phyloP scores from a whole-genome alignment of 2,797 vertebrate genomes.

The Mallotus villosus region DNA sequence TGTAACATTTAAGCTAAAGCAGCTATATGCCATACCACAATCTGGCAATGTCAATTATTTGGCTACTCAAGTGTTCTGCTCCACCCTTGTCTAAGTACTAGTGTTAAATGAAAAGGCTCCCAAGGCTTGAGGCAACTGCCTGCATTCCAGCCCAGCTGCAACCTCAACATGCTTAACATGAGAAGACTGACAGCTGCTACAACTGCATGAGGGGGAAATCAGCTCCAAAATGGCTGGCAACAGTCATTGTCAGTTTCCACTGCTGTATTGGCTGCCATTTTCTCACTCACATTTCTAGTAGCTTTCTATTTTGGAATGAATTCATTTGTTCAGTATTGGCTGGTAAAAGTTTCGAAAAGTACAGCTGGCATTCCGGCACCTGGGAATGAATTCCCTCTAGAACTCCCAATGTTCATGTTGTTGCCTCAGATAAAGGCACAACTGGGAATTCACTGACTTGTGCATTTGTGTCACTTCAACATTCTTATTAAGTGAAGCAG shows the following conservation, averaged over 20 bases:
- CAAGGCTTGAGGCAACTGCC: constrained; percentile 25
- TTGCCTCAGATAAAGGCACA: constrained; percentile 6
- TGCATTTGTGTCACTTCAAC: background rate
- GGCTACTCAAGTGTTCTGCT: constrained; percentile 14
- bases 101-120: constrained; percentile 50
- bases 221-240: constrained; percentile 1
- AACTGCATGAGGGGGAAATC: background rate
- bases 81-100: constrained; percentile 17
- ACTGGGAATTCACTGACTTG: background rate
- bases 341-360: background rate
- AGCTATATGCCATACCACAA: constrained; percentile 23
- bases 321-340: background rate
- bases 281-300: background rate
- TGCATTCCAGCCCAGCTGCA: constrained; percentile 13
- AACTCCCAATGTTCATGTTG: background rate
- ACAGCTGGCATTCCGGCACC: background rate
- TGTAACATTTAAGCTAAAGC: constrained; percentile 19
- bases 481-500: background rate
- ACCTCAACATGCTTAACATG: background rate
- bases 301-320: background rate
- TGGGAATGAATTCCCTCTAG: background rate
- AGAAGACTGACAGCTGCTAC: background rate
- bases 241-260: background rate
- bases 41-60: constrained; percentile 20
- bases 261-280: background rate